phyloP scores from a whole-genome alignment of 2,888 invertebrate species.

The Ophion ventricosus region DNA sequence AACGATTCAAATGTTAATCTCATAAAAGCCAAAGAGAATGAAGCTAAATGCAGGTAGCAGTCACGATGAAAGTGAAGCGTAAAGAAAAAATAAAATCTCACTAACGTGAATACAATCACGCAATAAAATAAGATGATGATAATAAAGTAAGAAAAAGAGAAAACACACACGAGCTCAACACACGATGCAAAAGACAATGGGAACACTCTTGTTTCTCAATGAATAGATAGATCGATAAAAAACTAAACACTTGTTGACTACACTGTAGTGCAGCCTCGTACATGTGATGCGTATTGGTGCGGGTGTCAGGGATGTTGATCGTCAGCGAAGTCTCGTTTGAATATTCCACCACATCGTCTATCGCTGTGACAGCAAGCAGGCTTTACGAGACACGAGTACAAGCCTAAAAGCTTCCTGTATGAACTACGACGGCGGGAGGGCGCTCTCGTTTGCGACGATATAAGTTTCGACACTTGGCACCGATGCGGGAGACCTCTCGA shows the following conservation, averaged over 20 bases:
- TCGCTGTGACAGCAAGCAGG: not conserved
- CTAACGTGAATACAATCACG: too few relatives aligned
- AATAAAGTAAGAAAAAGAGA: too few relatives aligned
- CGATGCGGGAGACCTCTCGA: slow-evolving; percentile 44
- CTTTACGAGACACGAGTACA: slow-evolving; percentile 11
- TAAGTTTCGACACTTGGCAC: slow-evolving; percentile 52
- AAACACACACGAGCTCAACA: too few relatives aligned
- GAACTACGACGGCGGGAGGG: not conserved
- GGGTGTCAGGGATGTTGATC: slow-evolving; percentile 35
- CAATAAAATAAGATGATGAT: too few relatives aligned
- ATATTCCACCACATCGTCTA: not conserved
- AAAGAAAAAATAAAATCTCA: too few relatives aligned
- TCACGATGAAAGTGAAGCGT: too few relatives aligned
- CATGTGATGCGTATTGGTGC: not conserved
- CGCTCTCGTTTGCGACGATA: slow-evolving; percentile 35
- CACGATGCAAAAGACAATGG: too few relatives aligned
- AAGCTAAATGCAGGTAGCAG: too few relatives aligned
- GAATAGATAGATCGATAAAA: slow-evolving; percentile 68
- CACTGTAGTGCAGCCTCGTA: slow-evolving; percentile 17
- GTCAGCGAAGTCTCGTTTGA: not conserved
- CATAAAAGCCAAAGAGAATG: too few relatives aligned
- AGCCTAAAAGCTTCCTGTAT: slow-evolving; percentile 11
- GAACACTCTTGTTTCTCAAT: slow-evolving; percentile 34
- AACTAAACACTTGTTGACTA: slow-evolving; percentile 70
- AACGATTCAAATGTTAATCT: too few relatives aligned